A percentile compares a stretch with the other conserved stretches of the same genome.
Conservation (phyloP, 2,888 invertebrate genomes). For the Drosophila pegasa region DNA sequence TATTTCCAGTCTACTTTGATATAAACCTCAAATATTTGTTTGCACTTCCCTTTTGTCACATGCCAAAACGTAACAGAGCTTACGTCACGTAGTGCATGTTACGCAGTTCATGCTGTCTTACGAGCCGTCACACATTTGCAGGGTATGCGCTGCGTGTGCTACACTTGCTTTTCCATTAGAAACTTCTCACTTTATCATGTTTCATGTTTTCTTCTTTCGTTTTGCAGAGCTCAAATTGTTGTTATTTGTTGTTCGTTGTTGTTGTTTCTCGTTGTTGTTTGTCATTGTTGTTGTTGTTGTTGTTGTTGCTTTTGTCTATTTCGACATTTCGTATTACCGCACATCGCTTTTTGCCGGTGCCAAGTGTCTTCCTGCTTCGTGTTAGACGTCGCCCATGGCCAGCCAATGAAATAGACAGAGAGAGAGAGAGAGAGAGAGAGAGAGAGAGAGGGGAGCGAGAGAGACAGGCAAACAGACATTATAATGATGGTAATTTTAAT, state of each 20-base stretch:
- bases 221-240: slow-evolving; percentile 21
- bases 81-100: neutral
- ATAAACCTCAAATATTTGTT: neutral
- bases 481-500: slow-evolving; percentile 81
- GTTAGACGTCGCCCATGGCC: slow-evolving; percentile 46
- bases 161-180: neutral
- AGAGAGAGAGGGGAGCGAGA: slow-evolving; percentile 3
- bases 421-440: slow-evolving; percentile 2
- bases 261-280: slow-evolving; percentile 19
- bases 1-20: neutral
- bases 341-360: slow-evolving; percentile 60
- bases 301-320: slow-evolving; percentile 53
- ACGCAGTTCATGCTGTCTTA: neutral
- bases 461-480: slow-evolving; percentile 50
- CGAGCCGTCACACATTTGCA: neutral
- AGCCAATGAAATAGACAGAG: neutral
- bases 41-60: neutral
- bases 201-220: slow-evolving; percentile 51
- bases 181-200: slow-evolving; percentile 41
- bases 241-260: slow-evolving; percentile 13
- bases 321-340: slow-evolving; percentile 79
- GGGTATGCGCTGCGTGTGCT: slow-evolving; percentile 31
- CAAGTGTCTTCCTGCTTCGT: slow-evolving; percentile 66
- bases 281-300: slow-evolving; percentile 21
- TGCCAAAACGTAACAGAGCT: neutral